phyloP scores from a whole-genome alignment of 2,888 invertebrate species.

The Machimus atricapillus region DNA sequence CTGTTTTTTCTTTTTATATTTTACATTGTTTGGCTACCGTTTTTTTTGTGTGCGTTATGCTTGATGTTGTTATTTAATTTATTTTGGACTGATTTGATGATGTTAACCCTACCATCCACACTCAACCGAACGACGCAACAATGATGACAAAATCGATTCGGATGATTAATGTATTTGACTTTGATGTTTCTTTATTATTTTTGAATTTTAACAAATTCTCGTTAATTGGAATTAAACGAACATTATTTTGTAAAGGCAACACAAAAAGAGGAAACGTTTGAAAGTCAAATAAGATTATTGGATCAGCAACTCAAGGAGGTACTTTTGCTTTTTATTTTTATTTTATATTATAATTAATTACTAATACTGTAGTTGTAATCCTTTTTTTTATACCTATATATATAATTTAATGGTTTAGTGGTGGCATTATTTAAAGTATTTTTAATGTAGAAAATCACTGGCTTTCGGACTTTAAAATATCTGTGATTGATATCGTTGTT shows the following conservation, averaged over 20 bases:
- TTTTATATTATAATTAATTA: background rate
- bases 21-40: constrained; percentile 42
- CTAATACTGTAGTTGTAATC: background rate
- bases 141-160: background rate
- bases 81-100: constrained; percentile 40
- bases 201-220: constrained; percentile 25
- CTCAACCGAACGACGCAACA: background rate
- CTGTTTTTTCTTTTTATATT: constrained; percentile 27
- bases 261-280: constrained; percentile 93
- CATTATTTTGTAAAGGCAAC: constrained; percentile 72
- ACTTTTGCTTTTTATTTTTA: constrained; percentile 60
- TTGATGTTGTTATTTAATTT: constrained; percentile 19
- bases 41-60: constrained; percentile 34
- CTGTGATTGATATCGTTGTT: background rate
- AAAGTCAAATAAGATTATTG: constrained; percentile 88
- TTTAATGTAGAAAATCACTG: background rate
- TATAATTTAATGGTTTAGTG: background rate
- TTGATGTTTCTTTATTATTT: background rate
- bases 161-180: background rate
- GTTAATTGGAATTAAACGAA: background rate
- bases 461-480: background rate
- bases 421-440: background rate
- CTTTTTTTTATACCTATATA: no score
- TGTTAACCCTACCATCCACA: background rate
- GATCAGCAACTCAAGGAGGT: constrained; percentile 94